These are phyloP conservation scores for Pandion haliaetus DNA, from an alignment of 2,113 vertebrate genomes.

Conservation along the genomic window DNA sequence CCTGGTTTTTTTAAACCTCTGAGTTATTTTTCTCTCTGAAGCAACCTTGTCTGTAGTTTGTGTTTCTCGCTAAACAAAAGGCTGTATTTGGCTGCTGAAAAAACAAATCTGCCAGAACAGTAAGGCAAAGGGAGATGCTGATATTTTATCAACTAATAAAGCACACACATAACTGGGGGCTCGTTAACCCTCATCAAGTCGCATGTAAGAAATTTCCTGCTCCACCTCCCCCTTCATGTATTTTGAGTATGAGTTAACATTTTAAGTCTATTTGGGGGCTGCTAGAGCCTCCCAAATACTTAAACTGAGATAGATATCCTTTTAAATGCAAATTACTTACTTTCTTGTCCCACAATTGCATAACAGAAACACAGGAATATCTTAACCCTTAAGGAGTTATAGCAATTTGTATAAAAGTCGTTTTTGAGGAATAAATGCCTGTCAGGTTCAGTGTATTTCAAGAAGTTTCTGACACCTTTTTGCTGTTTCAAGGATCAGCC, in stretches of 20 bases:
- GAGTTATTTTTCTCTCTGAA: neutral
- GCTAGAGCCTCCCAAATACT: neutral
- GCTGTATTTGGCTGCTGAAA: neutral
- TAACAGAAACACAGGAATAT: neutral
- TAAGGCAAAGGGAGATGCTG: neutral
- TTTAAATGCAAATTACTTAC: neutral
- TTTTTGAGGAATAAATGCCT: neutral
- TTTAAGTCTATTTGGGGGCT: neutral
- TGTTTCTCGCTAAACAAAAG: neutral
- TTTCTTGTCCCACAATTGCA: neutral
- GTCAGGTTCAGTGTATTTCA: neutral
- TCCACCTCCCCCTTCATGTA: neutral
- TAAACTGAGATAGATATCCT: neutral
- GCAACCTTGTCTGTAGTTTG: neutral
- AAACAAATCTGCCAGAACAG: neutral
- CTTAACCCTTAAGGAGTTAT: neutral
- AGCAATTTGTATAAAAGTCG: neutral
- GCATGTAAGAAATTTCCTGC: neutral
- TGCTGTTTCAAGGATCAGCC: neutral
- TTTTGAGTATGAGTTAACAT: neutral
- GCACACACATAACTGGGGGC: neutral
- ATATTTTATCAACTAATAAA: slow-evolving; percentile 7
- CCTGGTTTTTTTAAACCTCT: neutral
- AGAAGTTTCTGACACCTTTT: neutral
- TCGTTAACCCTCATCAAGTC: slow-evolving; percentile 7